A percentile compares a stretch with the other conserved stretches of the same genome.
Conservation (phyloP, 2,797 vertebrate species). For the Parauchenoglanis punctatus region DNA sequence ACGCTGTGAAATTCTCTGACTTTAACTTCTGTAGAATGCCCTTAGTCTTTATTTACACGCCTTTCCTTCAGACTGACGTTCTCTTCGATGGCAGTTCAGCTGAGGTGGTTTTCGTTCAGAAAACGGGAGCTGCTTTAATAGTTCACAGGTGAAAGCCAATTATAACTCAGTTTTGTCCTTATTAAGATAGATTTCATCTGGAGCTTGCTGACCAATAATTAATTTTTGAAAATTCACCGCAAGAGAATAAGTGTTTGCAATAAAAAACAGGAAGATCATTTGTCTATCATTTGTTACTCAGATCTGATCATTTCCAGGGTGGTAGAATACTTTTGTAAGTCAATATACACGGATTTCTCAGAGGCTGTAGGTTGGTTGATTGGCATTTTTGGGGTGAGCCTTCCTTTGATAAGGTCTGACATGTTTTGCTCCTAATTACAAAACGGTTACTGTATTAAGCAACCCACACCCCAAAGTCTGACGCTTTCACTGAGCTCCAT, state of each 20-base stretch:
- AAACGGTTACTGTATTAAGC: constrained; percentile 16
- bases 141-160: too few species aligned
- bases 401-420: background rate
- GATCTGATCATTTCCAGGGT: background rate
- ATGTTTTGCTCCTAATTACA: constrained; percentile 22
- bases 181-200: too few species aligned
- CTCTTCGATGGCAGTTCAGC: too few species aligned
- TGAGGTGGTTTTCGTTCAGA: too few species aligned
- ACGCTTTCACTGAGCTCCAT: background rate
- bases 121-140: too few species aligned
- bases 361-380: background rate
- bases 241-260: too few species aligned
- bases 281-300: background rate
- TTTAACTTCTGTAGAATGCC: background rate
- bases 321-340: background rate
- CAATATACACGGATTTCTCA: background rate
- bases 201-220: too few species aligned
- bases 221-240: too few species aligned
- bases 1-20: background rate
- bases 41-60: too few species aligned
- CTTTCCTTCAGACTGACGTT: background rate
- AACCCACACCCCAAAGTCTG: background rate
- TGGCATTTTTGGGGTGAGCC: constrained; percentile 25
- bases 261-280: too few species aligned
- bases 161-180: too few species aligned